These are phyloP conservation scores for Rousettus madagascariensis DNA, from an alignment of 2,797 vertebrate genomes.

Conservation along the genomic window DNA sequence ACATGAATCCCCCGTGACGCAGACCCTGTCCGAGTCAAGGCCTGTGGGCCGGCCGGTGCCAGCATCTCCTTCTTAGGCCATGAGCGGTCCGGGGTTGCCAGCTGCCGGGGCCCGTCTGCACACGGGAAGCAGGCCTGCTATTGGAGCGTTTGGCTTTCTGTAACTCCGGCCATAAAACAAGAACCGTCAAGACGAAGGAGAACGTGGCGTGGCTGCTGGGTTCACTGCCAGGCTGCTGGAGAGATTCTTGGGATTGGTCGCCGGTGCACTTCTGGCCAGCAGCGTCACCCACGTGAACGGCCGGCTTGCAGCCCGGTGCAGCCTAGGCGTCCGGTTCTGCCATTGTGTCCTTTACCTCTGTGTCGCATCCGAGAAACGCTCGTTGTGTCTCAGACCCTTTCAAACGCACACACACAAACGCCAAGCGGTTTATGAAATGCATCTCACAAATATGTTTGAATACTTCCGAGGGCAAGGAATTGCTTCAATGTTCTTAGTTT, in stretches of 20 bases:
- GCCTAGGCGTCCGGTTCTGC: background rate
- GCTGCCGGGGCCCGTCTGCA: background rate
- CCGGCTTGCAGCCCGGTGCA: background rate
- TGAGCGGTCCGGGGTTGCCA: background rate
- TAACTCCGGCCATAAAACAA: background rate
- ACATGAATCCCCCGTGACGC: background rate
- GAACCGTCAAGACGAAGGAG: background rate
- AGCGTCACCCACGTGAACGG: background rate
- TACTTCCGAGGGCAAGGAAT: background rate
- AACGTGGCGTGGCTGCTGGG: background rate
- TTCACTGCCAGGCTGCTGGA: background rate
- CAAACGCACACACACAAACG: background rate
- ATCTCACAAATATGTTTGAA: background rate
- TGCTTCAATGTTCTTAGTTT: background rate
- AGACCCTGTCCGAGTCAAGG: background rate
- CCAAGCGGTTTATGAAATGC: background rate
- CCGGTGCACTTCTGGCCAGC: background rate
- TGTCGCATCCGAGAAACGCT: background rate
- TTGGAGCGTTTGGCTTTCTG: background rate
- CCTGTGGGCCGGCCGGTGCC: background rate
- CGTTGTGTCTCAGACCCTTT: background rate
- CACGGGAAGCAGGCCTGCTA: background rate
- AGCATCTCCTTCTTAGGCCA: constrained; percentile 27
- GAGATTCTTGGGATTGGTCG: background rate
- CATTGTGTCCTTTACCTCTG: background rate